Evolutionary conservation across 2,113 vertebrate genomes (phyloP).

Genomic region (Sebastes schlegelii): DNA sequence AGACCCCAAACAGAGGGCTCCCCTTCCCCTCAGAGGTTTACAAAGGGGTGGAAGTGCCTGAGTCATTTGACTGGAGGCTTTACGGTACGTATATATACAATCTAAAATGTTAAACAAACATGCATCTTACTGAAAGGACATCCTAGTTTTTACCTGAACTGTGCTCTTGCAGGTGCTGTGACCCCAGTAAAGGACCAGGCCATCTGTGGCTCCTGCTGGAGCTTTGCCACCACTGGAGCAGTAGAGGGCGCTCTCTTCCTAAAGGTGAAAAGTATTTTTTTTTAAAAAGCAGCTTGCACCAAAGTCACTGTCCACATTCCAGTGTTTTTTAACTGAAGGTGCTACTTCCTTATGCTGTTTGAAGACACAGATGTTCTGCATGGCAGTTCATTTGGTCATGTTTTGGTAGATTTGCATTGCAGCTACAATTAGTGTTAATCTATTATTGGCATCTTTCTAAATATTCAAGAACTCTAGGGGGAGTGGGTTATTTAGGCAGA

Average conservation of each 20-base stretch:
- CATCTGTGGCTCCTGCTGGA: conserved; percentile 87
- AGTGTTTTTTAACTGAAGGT: neutral
- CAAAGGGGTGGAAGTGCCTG: conserved; percentile 73
- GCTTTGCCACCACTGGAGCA: conserved; percentile 83
- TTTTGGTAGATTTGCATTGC: conserved; percentile 1
- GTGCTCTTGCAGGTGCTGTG: conserved; percentile 82
- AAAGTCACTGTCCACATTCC: neutral
- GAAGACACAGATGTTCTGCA: conserved; percentile 25
- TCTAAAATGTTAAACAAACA: neutral
- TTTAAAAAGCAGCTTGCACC: neutral
- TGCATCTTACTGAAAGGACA: neutral
- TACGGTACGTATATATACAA: conserved; percentile 68
- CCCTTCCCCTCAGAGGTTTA: conserved; percentile 76
- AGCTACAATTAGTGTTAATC: neutral
- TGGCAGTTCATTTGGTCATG: conserved; percentile 7
- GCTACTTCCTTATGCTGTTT: conserved; percentile 14
- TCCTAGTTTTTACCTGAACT: neutral
- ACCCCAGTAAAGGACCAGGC: conserved; percentile 87
- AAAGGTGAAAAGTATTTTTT: conserved; percentile 71
- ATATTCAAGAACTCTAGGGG: neutral
- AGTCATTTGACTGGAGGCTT: conserved; percentile 86
- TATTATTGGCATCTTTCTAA: neutral
- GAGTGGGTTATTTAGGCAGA: neutral
- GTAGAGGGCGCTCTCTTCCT: conserved; percentile 86
- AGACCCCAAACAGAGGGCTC: conserved; percentile 78